Conservation (phyloP, 2,888 invertebrate genomes). For the Eulithis prunata region DNA sequence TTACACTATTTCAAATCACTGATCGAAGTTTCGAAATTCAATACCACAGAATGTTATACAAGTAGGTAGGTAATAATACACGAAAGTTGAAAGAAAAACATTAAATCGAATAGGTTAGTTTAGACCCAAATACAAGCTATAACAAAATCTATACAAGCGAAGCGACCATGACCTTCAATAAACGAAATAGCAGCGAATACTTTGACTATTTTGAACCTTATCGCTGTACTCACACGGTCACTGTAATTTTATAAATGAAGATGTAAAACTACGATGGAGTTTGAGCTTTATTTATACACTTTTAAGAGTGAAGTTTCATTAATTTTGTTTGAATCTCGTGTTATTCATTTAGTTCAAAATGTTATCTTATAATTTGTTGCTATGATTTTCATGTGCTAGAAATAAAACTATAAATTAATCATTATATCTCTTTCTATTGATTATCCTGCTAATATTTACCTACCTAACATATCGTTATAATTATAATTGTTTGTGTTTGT, state of each 20-base stretch:
- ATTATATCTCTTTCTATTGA: not conserved
- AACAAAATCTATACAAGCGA: not conserved
- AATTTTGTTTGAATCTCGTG: not conserved
- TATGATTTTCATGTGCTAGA: not conserved
- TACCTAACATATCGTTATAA: not conserved
- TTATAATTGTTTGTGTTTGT: not conserved
- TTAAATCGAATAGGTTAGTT: not conserved
- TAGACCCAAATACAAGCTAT: not conserved
- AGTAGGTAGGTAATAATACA: too few relatives aligned
- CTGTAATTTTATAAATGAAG: not conserved
- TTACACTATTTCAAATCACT: too few relatives aligned
- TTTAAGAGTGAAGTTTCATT: not conserved
- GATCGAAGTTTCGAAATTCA: too few relatives aligned
- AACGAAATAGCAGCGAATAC: not conserved
- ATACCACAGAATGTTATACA: too few relatives aligned
- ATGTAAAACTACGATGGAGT: not conserved
- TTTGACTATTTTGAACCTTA: slow-evolving; percentile 14
- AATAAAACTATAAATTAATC: not conserved
- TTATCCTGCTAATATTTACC: too few relatives aligned
- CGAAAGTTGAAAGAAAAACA: too few relatives aligned
- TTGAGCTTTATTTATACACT: not conserved
- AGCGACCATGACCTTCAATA: slow-evolving; percentile 8
- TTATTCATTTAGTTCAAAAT: not conserved
- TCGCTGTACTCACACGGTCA: not conserved
- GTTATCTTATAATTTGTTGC: not conserved